Percentiles rank a stretch among this genome's conserved stretches.
Conservation (phyloP, 2,113 vertebrate genomes). For the Archilochus colubris region DNA sequence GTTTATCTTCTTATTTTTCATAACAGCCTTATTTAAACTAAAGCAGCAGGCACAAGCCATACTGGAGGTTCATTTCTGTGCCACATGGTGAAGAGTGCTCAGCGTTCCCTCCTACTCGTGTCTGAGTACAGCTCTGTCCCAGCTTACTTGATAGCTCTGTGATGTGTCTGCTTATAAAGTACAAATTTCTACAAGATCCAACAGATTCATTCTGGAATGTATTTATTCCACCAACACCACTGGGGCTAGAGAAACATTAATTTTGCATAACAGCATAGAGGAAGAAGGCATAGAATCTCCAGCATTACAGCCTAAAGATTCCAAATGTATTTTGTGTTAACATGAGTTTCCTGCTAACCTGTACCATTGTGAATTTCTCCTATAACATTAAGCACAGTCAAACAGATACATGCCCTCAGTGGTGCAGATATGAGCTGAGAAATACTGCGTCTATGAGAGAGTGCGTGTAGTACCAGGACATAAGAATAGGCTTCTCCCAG, state of each 20-base stretch:
- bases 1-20: background rate
- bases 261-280: background rate
- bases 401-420: background rate
- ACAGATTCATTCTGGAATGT: background rate
- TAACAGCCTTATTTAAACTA: background rate
- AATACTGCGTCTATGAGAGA: background rate
- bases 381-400: background rate
- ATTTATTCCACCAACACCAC: background rate
- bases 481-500: background rate
- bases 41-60: background rate
- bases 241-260: background rate
- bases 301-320: background rate
- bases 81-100: background rate
- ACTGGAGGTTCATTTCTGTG: background rate
- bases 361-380: background rate
- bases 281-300: background rate
- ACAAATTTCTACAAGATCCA: background rate
- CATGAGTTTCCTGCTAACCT: background rate
- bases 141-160: background rate
- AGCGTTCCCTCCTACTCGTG: background rate
- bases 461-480: background rate
- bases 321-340: background rate
- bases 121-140: background rate
- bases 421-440: background rate
- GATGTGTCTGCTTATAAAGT: background rate